phyloP scores from a whole-genome alignment of 1,140 invertebrate genomes.

The Leptopilina boulardi region DNA sequence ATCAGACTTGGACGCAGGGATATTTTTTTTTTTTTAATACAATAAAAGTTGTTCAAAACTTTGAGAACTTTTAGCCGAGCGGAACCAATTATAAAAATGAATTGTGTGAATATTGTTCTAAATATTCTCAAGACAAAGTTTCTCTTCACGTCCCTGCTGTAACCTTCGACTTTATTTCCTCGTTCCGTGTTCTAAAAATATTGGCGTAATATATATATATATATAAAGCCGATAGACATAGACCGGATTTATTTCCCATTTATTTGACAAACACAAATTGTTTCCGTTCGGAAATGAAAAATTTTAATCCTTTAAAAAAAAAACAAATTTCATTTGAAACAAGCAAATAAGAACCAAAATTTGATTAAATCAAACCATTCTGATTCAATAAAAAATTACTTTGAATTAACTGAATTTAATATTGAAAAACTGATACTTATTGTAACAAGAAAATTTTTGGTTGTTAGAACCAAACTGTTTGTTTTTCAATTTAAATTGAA shows the following conservation, averaged over 20 bases:
- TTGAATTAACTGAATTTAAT: too few species aligned
- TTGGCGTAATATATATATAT: conserved; percentile 43
- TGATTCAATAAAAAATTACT: too few species aligned
- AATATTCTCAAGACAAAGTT: conserved; percentile 25
- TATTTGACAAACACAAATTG: conserved; percentile 37
- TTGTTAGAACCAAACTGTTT: too few species aligned
- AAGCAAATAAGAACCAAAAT: too few species aligned
- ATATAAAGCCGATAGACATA: conserved; percentile 47
- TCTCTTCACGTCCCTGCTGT: conserved; percentile 1
- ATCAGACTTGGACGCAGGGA: neutral
- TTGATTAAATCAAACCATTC: too few species aligned
- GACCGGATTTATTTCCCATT: conserved; percentile 51
- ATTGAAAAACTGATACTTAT: too few species aligned
- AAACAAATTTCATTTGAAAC: too few species aligned
- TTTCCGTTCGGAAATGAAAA: conserved; percentile 44
- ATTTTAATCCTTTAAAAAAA: too few species aligned
- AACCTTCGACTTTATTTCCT: conserved; percentile 57
- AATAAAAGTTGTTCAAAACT: neutral
- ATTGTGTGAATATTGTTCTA: conserved; percentile 1
- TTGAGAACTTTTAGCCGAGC: neutral
- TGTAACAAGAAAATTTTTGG: too few species aligned
- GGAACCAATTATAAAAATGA: conserved; percentile 17
- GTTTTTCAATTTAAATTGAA: too few species aligned
- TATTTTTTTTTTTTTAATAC: neutral
- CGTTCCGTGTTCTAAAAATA: conserved; percentile 57